Conservation (phyloP, 2,888 invertebrate species). For the Vanessa cardui region DNA sequence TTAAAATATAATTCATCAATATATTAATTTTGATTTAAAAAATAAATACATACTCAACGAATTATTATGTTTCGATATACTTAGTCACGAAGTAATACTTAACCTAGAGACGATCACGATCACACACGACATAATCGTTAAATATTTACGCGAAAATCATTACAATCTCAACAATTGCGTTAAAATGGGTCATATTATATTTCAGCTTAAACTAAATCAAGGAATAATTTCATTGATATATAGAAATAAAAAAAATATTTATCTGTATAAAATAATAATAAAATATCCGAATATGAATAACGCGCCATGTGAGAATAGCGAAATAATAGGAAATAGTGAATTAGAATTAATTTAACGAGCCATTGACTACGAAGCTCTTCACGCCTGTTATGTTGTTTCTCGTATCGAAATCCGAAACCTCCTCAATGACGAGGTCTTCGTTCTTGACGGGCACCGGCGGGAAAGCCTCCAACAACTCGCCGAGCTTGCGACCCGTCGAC, state of each 20-base stretch:
- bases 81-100: conserved; percentile 54
- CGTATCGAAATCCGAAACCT: conserved; percentile 68
- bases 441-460: conserved; percentile 71
- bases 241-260: conserved; percentile 46
- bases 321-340: conserved; percentile 35
- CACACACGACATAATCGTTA: conserved; percentile 11
- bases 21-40: conserved; percentile 39
- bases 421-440: conserved; percentile 70
- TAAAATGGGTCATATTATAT: conserved; percentile 16
- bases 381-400: conserved; percentile 69
- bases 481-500: conserved; percentile 68
- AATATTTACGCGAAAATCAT: background rate
- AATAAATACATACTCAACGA: conserved; percentile 37
- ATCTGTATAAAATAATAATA: conserved; percentile 52
- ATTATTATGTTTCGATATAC: conserved; percentile 33
- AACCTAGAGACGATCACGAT: conserved; percentile 37
- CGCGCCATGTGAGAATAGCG: conserved; percentile 30
- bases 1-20: conserved; percentile 45
- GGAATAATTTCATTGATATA: conserved; percentile 65
- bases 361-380: conserved; percentile 71
- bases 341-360: conserved; percentile 58
- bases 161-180: conserved; percentile 19
- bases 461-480: conserved; percentile 65
- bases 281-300: conserved; percentile 54
- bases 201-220: conserved; percentile 44